Conservation (phyloP, 2,113 vertebrate species). For the Caranx melampygus region DNA sequence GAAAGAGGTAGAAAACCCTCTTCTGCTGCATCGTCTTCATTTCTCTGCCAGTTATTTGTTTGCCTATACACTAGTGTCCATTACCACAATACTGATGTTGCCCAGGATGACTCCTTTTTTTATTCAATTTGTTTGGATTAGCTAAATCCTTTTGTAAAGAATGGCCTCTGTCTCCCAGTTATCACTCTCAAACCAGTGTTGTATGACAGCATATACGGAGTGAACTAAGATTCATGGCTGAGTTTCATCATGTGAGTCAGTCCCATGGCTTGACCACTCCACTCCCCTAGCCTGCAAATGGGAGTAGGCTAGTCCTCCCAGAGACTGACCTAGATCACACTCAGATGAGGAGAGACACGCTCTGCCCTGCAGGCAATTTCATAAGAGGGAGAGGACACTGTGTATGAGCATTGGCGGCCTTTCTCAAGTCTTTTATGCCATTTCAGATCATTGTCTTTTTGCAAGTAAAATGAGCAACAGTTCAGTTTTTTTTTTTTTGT, state of each 20-base stretch:
- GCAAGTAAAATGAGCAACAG: not conserved
- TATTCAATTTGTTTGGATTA: not conserved
- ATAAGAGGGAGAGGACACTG: slow-evolving; percentile 17
- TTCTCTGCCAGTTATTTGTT: not conserved
- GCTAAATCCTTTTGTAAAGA: not conserved
- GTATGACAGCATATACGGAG: not conserved
- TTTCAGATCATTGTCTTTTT: slow-evolving; percentile 1
- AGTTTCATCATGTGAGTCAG: slow-evolving; percentile 53
- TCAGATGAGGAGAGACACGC: slow-evolving; percentile 54
- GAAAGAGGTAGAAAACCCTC: slow-evolving; percentile 86
- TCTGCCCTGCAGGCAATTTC: slow-evolving; percentile 60
- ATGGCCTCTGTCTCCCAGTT: not conserved
- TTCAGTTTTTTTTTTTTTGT: not conserved
- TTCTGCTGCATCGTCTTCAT: not conserved
- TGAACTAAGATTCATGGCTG: slow-evolving; percentile 3
- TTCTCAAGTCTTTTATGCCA: slow-evolving; percentile 21
- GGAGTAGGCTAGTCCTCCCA: slow-evolving; percentile 53
- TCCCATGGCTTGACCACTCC: slow-evolving; percentile 40
- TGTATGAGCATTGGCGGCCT: slow-evolving; percentile 15
- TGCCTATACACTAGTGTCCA: not conserved
- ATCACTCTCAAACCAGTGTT: not conserved
- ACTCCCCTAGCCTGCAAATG: slow-evolving; percentile 26
- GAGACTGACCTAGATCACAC: slow-evolving; percentile 74
- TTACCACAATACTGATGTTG: not conserved
- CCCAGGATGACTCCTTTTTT: not conserved